phyloP scores from a whole-genome alignment of 2,113 vertebrate species.

The Lasiurus borealis region DNA sequence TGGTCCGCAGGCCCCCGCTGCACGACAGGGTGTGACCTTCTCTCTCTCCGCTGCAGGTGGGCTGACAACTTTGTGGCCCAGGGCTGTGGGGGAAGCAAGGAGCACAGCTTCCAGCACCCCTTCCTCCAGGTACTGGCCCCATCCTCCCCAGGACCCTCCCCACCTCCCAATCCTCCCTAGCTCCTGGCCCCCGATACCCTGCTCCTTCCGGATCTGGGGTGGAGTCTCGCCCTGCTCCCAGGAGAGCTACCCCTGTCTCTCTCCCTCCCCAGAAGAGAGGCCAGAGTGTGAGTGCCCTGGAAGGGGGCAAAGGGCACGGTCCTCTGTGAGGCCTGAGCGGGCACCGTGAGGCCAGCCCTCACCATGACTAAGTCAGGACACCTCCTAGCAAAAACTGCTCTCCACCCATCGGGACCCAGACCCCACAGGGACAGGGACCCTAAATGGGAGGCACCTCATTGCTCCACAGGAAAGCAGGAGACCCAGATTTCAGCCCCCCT shows the following conservation, averaged over 20 bases:
- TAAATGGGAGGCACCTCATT: not conserved
- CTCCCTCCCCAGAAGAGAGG: not conserved
- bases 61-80: slow-evolving; percentile 91
- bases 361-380: accelerated
- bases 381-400: no score
- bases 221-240: not conserved
- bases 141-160: not conserved
- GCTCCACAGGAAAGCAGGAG: not conserved
- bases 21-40: not conserved
- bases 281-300: not conserved
- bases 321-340: not conserved
- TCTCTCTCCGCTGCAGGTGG: slow-evolving; percentile 88
- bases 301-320: not conserved
- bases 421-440: not conserved
- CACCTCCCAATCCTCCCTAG: not conserved
- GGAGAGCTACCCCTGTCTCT: not conserved
- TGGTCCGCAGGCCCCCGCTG: accelerated
- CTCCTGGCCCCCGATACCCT: accelerated
- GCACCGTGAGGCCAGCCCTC: not conserved
- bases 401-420: not conserved
- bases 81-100: slow-evolving; percentile 86
- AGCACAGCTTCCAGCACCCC: slow-evolving; percentile 92
- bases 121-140: slow-evolving; percentile 92
- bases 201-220: not conserved
- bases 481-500: not conserved